phyloP scores from a whole-genome alignment of 2,888 invertebrate genomes.

The Melinaea marsaeus region DNA sequence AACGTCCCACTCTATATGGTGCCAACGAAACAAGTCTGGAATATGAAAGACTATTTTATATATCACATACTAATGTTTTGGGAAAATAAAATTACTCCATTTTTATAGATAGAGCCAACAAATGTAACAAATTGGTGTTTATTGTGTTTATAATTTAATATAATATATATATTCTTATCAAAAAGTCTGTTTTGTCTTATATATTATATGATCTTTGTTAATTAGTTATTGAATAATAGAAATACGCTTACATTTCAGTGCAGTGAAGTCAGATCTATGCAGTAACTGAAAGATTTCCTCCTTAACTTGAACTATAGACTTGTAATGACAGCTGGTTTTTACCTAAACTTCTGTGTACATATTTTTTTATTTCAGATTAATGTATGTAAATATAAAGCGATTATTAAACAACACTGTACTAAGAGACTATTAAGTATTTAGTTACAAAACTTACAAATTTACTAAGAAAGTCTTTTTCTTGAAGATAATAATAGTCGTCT shows the following conservation, averaged over 20 bases:
- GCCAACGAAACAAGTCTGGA: slow-evolving; percentile 22
- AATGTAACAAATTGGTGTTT: neutral
- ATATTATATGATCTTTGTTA: too few relatives aligned
- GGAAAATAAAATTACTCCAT: slow-evolving; percentile 10
- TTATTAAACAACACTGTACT: neutral
- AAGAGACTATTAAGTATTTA: neutral
- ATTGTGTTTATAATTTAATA: too few relatives aligned
- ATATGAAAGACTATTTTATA: slow-evolving; percentile 21
- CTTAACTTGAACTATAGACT: too few relatives aligned
- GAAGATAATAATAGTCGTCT: neutral
- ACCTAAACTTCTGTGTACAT: too few relatives aligned
- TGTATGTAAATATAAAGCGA: neutral
- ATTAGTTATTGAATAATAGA: too few relatives aligned
- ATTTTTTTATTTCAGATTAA: too few relatives aligned
- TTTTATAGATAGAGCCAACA: slow-evolving; percentile 13
- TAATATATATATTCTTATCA: too few relatives aligned
- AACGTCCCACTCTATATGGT: slow-evolving; percentile 12
- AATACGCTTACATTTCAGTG: too few relatives aligned
- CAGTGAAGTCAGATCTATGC: too few relatives aligned
- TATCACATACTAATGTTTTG: slow-evolving; percentile 15
- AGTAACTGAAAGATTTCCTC: too few relatives aligned
- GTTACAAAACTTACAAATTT: neutral
- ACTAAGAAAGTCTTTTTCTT: neutral
- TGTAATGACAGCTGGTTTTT: too few relatives aligned
- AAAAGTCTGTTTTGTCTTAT: too few relatives aligned